Conservation (phyloP, 2,113 vertebrate species). For the Pampusana beccarii region DNA sequence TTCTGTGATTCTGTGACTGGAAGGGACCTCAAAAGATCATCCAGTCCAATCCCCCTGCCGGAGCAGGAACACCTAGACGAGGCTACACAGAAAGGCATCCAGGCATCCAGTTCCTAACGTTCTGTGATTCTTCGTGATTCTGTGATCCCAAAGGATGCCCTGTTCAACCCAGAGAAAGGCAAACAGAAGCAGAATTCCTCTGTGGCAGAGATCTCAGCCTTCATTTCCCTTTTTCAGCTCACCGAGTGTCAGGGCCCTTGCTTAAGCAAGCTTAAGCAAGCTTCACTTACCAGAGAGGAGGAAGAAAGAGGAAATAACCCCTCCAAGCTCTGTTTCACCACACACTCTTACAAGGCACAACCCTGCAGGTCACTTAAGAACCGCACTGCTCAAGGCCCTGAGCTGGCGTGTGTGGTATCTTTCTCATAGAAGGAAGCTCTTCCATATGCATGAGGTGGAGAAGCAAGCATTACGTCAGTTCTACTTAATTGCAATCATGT, state of each 20-base stretch:
- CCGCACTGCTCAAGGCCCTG: neutral
- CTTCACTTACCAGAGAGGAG: neutral
- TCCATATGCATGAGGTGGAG: neutral
- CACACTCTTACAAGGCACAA: neutral
- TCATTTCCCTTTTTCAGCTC: neutral
- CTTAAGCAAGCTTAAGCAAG: neutral
- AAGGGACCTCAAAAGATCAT: too few species aligned
- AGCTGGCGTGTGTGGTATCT: neutral
- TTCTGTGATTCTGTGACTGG: too few species aligned
- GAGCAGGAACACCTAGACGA: too few species aligned
- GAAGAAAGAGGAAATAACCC: neutral
- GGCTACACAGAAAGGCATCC: too few species aligned
- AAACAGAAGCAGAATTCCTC: slow-evolving; percentile 10
- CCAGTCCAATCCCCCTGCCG: too few species aligned
- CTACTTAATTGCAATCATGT: neutral
- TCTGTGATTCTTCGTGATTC: too few species aligned
- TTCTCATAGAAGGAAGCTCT: neutral
- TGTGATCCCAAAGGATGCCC: too few species aligned
- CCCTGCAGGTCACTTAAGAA: neutral
- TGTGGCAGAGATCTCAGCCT: neutral
- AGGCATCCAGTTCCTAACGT: too few species aligned
- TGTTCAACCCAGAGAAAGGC: neutral
- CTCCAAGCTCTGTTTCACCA: neutral
- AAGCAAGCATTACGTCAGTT: neutral
- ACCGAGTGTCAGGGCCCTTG: neutral